Conservation (phyloP, 1,140 invertebrate species). For the Aphelinus atriplicis region DNA sequence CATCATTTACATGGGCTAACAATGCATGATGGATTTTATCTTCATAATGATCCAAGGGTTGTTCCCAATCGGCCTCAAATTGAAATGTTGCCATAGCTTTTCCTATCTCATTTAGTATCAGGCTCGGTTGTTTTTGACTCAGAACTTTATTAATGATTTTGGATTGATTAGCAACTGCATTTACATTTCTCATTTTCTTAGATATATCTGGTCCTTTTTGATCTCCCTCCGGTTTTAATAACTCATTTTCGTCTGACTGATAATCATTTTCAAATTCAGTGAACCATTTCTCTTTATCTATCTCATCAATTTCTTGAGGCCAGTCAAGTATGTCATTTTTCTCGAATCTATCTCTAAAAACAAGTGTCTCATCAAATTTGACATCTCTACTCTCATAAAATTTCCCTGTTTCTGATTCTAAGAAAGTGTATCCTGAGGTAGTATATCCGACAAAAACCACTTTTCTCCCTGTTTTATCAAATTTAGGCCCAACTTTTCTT, state of each 20-base stretch:
- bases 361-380: neutral
- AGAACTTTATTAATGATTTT: no score
- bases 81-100: no score
- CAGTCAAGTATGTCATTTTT: neutral
- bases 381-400: constrained; percentile 1
- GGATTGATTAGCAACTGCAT: no score
- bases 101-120: neutral
- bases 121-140: neutral
- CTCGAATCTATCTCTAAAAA: neutral
- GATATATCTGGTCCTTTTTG: neutral
- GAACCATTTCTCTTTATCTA: neutral
- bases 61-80: no score
- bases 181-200: no score
- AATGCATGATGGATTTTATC: neutral
- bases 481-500: constrained; percentile 32
- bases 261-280: neutral
- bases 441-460: constrained; percentile 40
- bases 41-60: neutral
- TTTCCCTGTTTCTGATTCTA: constrained; percentile 33
- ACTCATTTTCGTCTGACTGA: neutral
- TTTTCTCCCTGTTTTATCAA: constrained; percentile 20
- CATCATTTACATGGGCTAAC: neutral
- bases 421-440: constrained; percentile 41
- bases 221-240: neutral
- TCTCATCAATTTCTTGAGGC: neutral